Conservation (phyloP, 2,797 vertebrate species). For the Peromyscus nudipes region DNA sequence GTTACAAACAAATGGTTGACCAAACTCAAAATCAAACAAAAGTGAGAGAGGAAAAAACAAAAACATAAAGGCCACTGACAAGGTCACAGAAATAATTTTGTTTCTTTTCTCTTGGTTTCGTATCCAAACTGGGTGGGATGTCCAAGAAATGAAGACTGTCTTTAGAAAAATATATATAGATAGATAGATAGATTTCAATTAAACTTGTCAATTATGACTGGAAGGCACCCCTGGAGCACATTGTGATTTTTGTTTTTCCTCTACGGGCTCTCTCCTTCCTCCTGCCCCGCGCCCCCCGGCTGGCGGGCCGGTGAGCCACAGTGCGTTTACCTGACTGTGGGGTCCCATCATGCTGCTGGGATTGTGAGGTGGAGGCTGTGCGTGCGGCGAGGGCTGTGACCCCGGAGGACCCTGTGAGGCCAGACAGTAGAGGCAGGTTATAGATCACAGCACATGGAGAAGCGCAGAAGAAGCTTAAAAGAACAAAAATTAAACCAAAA, state of each 20-base stretch:
- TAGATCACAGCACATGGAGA: constrained; percentile 92
- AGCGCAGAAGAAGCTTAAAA: constrained; percentile 90
- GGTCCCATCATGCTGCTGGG: constrained; percentile 99
- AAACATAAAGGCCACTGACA: constrained; percentile 80
- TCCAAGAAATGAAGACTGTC: constrained; percentile 64
- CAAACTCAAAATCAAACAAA: constrained; percentile 83
- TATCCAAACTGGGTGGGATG: constrained; percentile 67
- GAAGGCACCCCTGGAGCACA: constrained; percentile 64
- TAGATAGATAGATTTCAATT: not conserved
- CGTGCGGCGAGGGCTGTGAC: constrained; percentile 99
- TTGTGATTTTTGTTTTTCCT: constrained; percentile 80
- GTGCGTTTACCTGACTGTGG: constrained; percentile 97
- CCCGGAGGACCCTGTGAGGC: constrained; percentile 97
- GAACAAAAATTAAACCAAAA: constrained; percentile 88
- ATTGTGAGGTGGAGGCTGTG: constrained; percentile 98
- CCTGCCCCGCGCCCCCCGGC: constrained; percentile 78
- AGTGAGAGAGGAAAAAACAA: constrained; percentile 81
- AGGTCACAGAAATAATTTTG: constrained; percentile 77
- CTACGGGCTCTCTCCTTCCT: constrained; percentile 80
- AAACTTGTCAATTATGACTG: constrained; percentile 42
- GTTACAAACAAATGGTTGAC: constrained; percentile 78
- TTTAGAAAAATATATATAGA: not conserved
- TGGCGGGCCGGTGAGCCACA: constrained; percentile 78
- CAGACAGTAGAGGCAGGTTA: constrained; percentile 94
- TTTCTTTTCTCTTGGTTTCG: constrained; percentile 69